phyloP scores from a whole-genome alignment of 2,113 vertebrate genomes.

The Tetraodon nigroviridis region DNA sequence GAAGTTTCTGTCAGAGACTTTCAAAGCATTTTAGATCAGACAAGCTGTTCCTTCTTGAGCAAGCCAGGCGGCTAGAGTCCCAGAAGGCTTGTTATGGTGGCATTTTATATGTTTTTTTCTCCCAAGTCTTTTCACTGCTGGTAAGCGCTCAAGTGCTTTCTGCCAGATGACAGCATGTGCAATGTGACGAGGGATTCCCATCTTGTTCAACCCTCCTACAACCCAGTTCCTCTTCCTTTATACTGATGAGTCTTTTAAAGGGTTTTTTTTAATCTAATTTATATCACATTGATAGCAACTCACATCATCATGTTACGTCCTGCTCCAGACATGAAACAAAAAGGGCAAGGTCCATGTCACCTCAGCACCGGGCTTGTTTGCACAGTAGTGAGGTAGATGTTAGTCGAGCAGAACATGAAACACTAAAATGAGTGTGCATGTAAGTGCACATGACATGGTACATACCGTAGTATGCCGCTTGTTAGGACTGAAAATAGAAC shows the following conservation, averaged over 20 bases:
- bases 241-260: not conserved
- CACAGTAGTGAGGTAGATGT: conserved; percentile 33
- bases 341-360: conserved; percentile 40
- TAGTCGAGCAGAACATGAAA: conserved; percentile 44
- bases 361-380: conserved; percentile 38
- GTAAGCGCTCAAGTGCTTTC: conserved; percentile 21
- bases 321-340: conserved; percentile 8
- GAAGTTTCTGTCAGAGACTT: conserved; percentile 35
- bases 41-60: conserved; percentile 54
- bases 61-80: conserved; percentile 43
- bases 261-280: not conserved
- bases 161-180: conserved; percentile 38
- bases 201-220: conserved; percentile 10
- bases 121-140: conserved; percentile 26
- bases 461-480: conserved; percentile 10
- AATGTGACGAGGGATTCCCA: conserved; percentile 42
- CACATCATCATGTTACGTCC: conserved; percentile 4
- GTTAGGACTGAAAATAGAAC: conserved; percentile 46
- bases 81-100: conserved; percentile 65
- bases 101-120: conserved; percentile 40
- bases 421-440: conserved; percentile 44
- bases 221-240: not conserved
- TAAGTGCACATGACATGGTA: conserved; percentile 10
- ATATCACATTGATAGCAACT: conserved; percentile 5
- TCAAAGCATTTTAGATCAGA: conserved; percentile 51